phyloP scores from a whole-genome alignment of 2,113 vertebrate genomes.

The Corvus moneduloides region DNA sequence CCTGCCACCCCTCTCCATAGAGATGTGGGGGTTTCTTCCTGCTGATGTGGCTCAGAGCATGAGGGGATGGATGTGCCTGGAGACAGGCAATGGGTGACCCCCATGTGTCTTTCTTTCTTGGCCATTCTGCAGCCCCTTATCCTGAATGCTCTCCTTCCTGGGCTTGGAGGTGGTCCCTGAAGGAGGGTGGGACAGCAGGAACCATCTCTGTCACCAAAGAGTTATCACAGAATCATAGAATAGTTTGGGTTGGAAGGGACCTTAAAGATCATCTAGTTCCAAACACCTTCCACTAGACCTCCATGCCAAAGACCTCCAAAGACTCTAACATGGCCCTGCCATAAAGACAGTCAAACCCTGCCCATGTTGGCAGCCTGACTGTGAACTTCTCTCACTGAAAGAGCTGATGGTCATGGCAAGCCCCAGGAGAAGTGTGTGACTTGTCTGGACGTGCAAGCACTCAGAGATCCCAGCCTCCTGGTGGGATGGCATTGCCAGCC shows the following conservation, averaged over 20 bases:
- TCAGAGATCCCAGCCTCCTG: not conserved
- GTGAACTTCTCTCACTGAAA: not conserved
- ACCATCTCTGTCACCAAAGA: not conserved
- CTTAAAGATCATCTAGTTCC: not conserved
- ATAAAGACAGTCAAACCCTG: not conserved
- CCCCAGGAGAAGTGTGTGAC: not conserved
- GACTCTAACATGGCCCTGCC: not conserved
- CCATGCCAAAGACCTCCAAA: not conserved
- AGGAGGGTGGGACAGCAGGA: not conserved
- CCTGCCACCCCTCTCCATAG: not conserved
- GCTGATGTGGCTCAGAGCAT: not conserved
- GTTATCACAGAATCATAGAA: not conserved
- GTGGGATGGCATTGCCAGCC: not conserved
- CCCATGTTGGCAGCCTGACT: not conserved
- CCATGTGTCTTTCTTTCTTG: fast-evolving
- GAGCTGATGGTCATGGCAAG: not conserved
- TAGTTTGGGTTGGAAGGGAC: not conserved
- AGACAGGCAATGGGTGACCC: not conserved
- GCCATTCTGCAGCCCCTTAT: not conserved
- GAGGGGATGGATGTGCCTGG: not conserved
- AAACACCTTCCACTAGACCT: not conserved
- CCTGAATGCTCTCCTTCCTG: not conserved
- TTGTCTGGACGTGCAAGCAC: not conserved
- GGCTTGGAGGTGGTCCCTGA: not conserved
- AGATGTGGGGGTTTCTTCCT: not conserved